Conservation (phyloP, 2,888 invertebrate species). For the Kuschelorhynchus macadamiae region DNA sequence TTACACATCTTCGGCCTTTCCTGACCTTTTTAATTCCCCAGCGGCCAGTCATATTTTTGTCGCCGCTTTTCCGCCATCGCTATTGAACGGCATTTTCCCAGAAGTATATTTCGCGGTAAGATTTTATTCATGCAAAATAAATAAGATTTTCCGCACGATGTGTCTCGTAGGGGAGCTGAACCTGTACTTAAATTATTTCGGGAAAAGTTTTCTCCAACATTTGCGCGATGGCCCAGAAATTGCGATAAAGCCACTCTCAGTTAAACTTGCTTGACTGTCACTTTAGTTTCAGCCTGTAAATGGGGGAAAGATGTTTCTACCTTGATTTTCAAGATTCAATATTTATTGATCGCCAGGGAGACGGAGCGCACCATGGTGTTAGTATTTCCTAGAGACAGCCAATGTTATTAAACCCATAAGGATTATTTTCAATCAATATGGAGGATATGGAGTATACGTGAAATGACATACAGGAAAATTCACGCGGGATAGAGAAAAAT, state of each 20-base stretch:
- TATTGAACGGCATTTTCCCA: slow-evolving; percentile 2
- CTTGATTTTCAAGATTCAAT: slow-evolving; percentile 9
- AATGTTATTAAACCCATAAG: no score
- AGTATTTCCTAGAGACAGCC: no score
- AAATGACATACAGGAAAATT: no score
- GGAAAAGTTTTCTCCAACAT: slow-evolving; percentile 29
- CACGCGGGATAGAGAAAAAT: no score
- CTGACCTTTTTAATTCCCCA: slow-evolving; percentile 9
- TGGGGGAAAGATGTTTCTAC: neutral
- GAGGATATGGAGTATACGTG: no score
- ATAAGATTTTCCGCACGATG: slow-evolving; percentile 48
- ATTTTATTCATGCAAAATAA: slow-evolving; percentile 46
- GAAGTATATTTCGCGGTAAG: slow-evolving; percentile 30
- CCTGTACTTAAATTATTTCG: slow-evolving; percentile 47
- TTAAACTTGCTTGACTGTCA: slow-evolving; percentile 28
- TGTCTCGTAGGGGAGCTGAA: slow-evolving; percentile 43
- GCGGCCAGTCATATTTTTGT: slow-evolving; percentile 1
- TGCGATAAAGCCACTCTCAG: slow-evolving; percentile 41
- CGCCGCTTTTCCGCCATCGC: neutral
- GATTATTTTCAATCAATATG: no score
- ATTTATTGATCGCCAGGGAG: no score
- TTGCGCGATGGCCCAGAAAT: slow-evolving; percentile 48
- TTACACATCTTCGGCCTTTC: slow-evolving; percentile 3
- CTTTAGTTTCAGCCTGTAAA: slow-evolving; percentile 5
- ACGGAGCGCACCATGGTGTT: no score